Conservation (phyloP, 2,113 vertebrate species). For the Atherinomorus stipes region DNA sequence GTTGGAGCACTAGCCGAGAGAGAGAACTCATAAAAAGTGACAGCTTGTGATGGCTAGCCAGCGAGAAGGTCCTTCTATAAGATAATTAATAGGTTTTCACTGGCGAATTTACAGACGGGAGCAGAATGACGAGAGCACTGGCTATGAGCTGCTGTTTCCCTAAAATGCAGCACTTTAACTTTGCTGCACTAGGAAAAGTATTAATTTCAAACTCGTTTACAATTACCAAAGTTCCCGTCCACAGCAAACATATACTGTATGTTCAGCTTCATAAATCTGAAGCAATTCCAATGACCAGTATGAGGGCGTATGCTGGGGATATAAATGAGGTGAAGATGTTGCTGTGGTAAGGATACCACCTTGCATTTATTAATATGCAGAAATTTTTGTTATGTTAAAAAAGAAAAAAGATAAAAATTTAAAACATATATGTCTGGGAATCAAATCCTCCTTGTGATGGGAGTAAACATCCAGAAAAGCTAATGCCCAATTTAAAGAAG, state of each 20-base stretch:
- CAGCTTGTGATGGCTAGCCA: constrained; percentile 70
- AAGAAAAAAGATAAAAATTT: too few species aligned
- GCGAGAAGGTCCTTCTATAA: constrained; percentile 71
- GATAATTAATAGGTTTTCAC: constrained; percentile 79
- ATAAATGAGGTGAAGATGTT: constrained; percentile 17
- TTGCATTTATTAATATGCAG: constrained; percentile 2
- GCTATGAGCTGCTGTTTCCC: constrained; percentile 63
- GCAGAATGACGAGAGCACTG: constrained; percentile 47
- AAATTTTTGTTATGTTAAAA: too few species aligned
- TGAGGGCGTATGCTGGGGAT: constrained; percentile 18
- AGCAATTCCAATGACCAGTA: constrained; percentile 15
- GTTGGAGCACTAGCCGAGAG: constrained; percentile 46
- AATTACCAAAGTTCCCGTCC: constrained; percentile 6
- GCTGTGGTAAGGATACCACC: not conserved
- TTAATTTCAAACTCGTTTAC: constrained; percentile 21
- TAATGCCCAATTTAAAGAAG: too few species aligned
- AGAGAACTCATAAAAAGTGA: constrained; percentile 76
- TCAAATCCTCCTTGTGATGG: not conserved
- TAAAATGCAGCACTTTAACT: constrained; percentile 67
- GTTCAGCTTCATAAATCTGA: constrained; percentile 27
- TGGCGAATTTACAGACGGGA: constrained; percentile 73
- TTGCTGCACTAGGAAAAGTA: constrained; percentile 40
- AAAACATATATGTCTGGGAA: too few species aligned
- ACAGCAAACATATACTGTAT: not conserved
- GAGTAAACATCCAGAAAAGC: too few species aligned